Conservation (phyloP, 2,888 invertebrate genomes). For the Drosophila nr. perissopoda region DNA sequence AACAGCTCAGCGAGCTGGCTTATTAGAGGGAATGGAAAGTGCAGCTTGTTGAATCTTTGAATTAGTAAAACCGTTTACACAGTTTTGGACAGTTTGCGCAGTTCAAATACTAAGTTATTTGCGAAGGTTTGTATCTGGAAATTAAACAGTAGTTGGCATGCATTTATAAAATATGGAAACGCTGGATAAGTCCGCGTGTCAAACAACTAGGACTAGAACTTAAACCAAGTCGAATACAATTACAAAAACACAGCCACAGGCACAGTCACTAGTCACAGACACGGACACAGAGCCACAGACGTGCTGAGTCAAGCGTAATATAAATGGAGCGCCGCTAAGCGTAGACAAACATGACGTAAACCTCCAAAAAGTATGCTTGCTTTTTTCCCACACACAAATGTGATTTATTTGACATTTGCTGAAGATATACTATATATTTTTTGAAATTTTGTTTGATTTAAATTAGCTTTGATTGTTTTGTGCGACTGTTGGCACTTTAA, state of each 20-base stretch:
- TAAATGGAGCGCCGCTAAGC: constrained; percentile 43
- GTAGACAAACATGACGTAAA: constrained; percentile 77
- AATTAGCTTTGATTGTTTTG: constrained; percentile 13
- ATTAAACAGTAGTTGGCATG: constrained; percentile 54
- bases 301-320: constrained; percentile 36
- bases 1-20: constrained; percentile 48
- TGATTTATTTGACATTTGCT: background rate
- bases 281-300: constrained; percentile 35
- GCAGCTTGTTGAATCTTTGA: constrained; percentile 57
- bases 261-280: constrained; percentile 27
- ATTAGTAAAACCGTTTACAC: constrained; percentile 33
- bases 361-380: constrained; percentile 71
- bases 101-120: constrained; percentile 23
- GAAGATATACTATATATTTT: background rate
- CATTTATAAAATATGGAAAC: constrained; percentile 44
- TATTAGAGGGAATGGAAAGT: constrained; percentile 48
- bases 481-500: constrained; percentile 14
- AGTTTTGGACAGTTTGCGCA: constrained; percentile 25
- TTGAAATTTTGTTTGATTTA: constrained; percentile 9
- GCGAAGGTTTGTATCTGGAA: constrained; percentile 17
- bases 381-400: constrained; percentile 32
- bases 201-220: constrained; percentile 16
- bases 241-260: constrained; percentile 26
- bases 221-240: constrained; percentile 22
- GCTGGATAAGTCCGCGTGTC: constrained; percentile 22